Conservation (phyloP, 2,113 vertebrate genomes). For the Prolemur simus region DNA sequence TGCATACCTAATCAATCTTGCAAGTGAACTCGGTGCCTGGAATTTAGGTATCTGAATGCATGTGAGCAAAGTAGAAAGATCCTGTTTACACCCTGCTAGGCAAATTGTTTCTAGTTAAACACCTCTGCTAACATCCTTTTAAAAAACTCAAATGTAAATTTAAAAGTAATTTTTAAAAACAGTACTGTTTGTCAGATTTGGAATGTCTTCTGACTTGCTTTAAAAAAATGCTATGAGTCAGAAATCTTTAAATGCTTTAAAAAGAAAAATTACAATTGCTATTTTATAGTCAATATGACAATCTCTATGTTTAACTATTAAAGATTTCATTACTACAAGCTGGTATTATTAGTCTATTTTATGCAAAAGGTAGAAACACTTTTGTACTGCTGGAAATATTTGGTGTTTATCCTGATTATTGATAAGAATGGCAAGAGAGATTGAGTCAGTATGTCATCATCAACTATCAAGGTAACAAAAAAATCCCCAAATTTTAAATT, state of each 20-base stretch:
- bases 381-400: neutral
- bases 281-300: neutral
- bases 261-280: constrained; percentile 38
- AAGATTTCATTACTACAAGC: neutral
- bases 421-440: neutral
- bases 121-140: constrained; percentile 60
- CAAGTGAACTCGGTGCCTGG: neutral
- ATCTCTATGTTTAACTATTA: neutral
- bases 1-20: neutral
- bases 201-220: constrained; percentile 50
- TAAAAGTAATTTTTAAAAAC: constrained; percentile 57
- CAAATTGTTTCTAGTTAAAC: constrained; percentile 80
- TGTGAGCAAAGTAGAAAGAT: neutral
- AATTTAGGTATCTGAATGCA: neutral
- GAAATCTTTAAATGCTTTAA: neutral
- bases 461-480: neutral
- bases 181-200: constrained; percentile 74
- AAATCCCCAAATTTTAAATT: neutral
- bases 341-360: neutral
- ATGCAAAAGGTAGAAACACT: neutral
- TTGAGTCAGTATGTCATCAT: neutral
- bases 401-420: neutral
- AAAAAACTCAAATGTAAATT: constrained; percentile 80
- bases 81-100: neutral
- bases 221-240: constrained; percentile 37